phyloP scores from a whole-genome alignment of 2,113 vertebrate genomes.

The Pimephales promelas region DNA sequence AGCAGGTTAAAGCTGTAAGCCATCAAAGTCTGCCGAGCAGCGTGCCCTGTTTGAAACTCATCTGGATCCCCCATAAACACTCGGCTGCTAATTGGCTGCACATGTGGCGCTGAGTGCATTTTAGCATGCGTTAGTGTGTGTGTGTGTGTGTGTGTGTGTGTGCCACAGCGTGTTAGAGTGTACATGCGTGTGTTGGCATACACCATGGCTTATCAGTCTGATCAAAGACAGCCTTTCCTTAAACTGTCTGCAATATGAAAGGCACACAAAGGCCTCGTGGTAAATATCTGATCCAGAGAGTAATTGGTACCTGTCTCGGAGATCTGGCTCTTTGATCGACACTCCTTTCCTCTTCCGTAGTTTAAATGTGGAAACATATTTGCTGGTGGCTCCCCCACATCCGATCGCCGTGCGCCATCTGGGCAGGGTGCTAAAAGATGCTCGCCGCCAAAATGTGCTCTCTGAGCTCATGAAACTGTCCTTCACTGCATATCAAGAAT shows the following conservation, averaged over 20 bases:
- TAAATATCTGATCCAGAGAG: constrained; percentile 84
- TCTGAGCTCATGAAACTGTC: not conserved
- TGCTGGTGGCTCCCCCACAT: constrained; percentile 63
- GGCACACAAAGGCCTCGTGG: constrained; percentile 77
- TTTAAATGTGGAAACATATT: constrained; percentile 73
- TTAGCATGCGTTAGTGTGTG: constrained; percentile 20
- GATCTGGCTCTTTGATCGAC: constrained; percentile 75
- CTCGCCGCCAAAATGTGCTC: constrained; percentile 1
- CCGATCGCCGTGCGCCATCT: constrained; percentile 60
- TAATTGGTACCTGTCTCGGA: constrained; percentile 86
- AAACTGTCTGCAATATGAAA: constrained; percentile 78
- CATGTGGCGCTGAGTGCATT: constrained; percentile 40
- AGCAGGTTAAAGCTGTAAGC: constrained; percentile 57
- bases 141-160: not conserved
- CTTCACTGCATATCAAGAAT: not conserved
- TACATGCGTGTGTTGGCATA: constrained; percentile 71
- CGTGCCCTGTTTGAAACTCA: constrained; percentile 67
- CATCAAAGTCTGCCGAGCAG: constrained; percentile 50
- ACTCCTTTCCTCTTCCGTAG: constrained; percentile 79
- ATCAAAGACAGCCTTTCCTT: constrained; percentile 82
- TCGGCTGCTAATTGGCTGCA: constrained; percentile 79
- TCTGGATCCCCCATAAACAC: constrained; percentile 75
- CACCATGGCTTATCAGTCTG: constrained; percentile 76
- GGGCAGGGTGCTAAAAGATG: constrained; percentile 43
- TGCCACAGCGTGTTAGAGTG: constrained; percentile 68